Evolutionary conservation across 2,113 vertebrate species (phyloP).

Genomic region (Zootoca vivipara): DNA sequence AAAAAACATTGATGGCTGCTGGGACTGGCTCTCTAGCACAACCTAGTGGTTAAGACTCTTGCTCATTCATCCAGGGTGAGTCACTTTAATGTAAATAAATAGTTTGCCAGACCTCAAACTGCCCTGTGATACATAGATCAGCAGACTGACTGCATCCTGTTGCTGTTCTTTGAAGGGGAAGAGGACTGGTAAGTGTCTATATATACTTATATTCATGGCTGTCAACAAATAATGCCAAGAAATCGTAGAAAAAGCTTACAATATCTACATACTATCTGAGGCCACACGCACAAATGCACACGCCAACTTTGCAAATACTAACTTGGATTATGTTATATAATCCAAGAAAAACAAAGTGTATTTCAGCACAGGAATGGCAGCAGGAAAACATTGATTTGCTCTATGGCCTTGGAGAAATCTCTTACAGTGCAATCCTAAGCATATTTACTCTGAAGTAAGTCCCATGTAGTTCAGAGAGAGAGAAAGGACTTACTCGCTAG

Average conservation of each 20-base stretch:
- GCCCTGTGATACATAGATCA: background rate
- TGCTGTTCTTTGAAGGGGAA: background rate
- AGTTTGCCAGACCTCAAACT: background rate
- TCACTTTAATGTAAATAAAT: background rate
- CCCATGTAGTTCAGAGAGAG: background rate
- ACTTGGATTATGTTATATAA: slow-evolving; percentile 66
- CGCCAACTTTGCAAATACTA: slow-evolving; percentile 45
- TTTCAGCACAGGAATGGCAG: slow-evolving; percentile 24
- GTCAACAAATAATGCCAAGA: background rate
- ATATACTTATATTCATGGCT: background rate
- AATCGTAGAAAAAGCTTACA: slow-evolving; percentile 37
- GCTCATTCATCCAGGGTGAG: background rate
- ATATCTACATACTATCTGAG: slow-evolving; percentile 32
- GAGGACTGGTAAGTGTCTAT: background rate
- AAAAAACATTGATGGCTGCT: slow-evolving; percentile 37
- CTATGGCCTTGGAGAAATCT: background rate
- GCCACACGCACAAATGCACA: background rate
- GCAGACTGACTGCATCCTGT: background rate
- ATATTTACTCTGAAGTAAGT: background rate
- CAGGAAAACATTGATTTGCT: slow-evolving; percentile 16
- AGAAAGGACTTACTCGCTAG: background rate
- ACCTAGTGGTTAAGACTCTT: background rate
- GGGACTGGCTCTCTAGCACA: slow-evolving; percentile 16
- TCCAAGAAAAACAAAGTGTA: slow-evolving; percentile 61
- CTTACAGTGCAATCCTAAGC: background rate